phyloP scores from a whole-genome alignment of 2,888 invertebrate species.

The Ennomos erosarius region DNA sequence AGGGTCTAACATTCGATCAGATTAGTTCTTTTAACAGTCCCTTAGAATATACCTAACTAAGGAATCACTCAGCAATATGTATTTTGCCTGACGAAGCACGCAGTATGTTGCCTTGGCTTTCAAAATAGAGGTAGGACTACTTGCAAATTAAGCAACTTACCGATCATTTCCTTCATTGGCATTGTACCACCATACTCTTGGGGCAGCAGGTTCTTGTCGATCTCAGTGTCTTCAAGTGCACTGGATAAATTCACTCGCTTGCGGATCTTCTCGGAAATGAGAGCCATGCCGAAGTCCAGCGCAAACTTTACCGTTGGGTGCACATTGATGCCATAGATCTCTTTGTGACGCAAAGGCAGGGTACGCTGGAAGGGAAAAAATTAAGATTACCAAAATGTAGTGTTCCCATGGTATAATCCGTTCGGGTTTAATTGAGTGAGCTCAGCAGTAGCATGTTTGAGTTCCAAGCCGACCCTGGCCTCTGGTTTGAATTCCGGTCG shows the following conservation, averaged over 20 bases:
- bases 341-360: constrained; percentile 92
- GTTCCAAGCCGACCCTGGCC: too few relatives aligned
- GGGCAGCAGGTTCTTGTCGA: constrained; percentile 88
- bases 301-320: constrained; percentile 91
- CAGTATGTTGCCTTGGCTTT: too few relatives aligned
- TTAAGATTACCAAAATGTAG: not conserved
- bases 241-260: constrained; percentile 89
- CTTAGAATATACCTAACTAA: too few relatives aligned
- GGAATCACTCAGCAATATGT: too few relatives aligned
- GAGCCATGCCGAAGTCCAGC: constrained; percentile 90
- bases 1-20: too few relatives aligned
- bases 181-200: constrained; percentile 94
- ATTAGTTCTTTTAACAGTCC: too few relatives aligned
- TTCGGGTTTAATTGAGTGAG: too few relatives aligned
- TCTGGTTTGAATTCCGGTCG: too few relatives aligned
- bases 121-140: too few relatives aligned
- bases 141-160: constrained; percentile 69
- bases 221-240: constrained; percentile 85
- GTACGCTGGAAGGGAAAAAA: constrained; percentile 83
- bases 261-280: constrained; percentile 91
- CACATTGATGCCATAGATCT: constrained; percentile 90
- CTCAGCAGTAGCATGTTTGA: too few relatives aligned
- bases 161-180: constrained; percentile 93
- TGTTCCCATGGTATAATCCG: too few relatives aligned
- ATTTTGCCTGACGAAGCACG: too few relatives aligned